Conservation (phyloP, 2,797 vertebrate genomes). For the Eutrigla gurnardus region DNA sequence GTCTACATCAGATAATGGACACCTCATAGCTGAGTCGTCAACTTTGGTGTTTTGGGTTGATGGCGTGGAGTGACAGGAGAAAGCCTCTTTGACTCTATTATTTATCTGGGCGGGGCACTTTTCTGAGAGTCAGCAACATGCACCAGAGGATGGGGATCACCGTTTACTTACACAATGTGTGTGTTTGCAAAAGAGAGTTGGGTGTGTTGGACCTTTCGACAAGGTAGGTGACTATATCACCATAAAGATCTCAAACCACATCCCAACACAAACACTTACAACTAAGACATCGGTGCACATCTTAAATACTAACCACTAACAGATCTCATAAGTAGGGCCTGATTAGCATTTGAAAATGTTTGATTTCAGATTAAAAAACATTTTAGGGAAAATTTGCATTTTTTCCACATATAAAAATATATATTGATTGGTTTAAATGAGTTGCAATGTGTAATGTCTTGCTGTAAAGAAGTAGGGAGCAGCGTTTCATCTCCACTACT, state of each 20-base stretch:
- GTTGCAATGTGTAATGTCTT: no score
- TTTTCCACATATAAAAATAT: neutral
- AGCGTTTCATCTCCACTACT: no score
- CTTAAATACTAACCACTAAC: neutral
- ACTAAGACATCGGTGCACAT: neutral
- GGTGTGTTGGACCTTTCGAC: neutral
- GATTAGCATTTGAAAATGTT: neutral
- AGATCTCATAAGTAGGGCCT: neutral
- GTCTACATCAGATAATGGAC: constrained; percentile 74
- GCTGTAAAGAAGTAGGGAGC: no score
- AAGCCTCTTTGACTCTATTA: constrained; percentile 73
- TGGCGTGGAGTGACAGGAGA: constrained; percentile 65
- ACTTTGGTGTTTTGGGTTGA: constrained; percentile 65
- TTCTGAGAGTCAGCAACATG: constrained; percentile 68
- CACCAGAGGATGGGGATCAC: constrained; percentile 42
- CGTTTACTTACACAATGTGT: constrained; percentile 34
- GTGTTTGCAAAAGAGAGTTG: constrained; percentile 1
- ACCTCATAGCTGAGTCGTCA: constrained; percentile 74
- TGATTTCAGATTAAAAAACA: neutral
- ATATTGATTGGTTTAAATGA: no score
- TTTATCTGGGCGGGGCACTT: constrained; percentile 63
- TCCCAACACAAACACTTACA: constrained; percentile 26
- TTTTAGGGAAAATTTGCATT: neutral
- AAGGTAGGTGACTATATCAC: constrained; percentile 36
- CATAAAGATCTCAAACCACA: constrained; percentile 42